A percentile compares a stretch with the other conserved stretches of the same genome.
Conservation (phyloP, 2,113 vertebrate genomes). For the Forbesichthys agassizii region DNA sequence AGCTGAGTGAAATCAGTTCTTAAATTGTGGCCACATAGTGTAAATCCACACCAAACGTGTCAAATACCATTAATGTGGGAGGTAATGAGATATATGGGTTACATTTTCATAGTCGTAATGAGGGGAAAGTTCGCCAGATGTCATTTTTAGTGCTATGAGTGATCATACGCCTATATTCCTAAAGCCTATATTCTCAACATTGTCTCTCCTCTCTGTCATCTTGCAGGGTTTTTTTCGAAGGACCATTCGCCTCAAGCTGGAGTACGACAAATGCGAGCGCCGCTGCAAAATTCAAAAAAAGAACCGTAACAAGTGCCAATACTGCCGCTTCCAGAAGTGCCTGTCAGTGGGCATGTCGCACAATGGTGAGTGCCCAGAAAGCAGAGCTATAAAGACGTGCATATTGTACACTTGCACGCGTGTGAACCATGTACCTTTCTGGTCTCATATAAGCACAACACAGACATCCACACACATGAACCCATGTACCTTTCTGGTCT, state of each 20-base stretch:
- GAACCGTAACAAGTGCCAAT: conserved; percentile 99
- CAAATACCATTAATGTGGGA: background rate
- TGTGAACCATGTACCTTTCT: background rate
- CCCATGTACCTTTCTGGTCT: background rate
- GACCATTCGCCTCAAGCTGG: conserved; percentile 92
- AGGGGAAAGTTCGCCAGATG: background rate
- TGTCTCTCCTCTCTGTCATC: background rate
- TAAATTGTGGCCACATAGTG: conserved; percentile 9
- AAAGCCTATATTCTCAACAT: background rate
- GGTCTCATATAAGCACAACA: background rate
- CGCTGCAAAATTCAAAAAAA: conserved; percentile 98
- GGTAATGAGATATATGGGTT: conserved; percentile 7
- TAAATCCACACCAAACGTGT: conserved; percentile 17
- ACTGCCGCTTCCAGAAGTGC: conserved; percentile 99
- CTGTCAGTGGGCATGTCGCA: conserved; percentile 98
- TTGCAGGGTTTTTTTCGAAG: conserved; percentile 91
- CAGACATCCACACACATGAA: conserved; percentile 4
- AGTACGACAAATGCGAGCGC: conserved; percentile 90
- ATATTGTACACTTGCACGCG: conserved; percentile 8
- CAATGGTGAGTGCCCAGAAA: conserved; percentile 84
- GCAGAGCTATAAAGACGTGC: background rate
- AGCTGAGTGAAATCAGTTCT: conserved; percentile 21
- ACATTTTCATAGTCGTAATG: conserved; percentile 6
- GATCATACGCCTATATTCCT: background rate
- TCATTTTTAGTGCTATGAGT: background rate